Evolutionary conservation across 2,113 vertebrate genomes (phyloP).

Genomic region (Gallinago paraguaiae): DNA sequence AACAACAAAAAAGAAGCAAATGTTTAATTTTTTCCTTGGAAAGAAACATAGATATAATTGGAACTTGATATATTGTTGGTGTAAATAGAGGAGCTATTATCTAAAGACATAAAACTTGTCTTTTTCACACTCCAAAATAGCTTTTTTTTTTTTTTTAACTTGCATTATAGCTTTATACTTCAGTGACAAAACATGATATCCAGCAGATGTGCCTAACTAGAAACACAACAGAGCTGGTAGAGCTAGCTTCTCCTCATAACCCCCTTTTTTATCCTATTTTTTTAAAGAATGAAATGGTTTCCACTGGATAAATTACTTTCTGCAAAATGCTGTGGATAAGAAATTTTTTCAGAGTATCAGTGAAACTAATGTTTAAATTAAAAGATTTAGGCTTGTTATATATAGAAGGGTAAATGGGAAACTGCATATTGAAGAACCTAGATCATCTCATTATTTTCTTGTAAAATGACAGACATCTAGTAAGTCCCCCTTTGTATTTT

Average conservation of each 20-base stretch:
- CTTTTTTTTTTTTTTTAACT: neutral
- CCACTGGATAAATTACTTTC: neutral
- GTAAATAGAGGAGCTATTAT: neutral
- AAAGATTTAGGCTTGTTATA: neutral
- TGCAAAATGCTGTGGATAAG: neutral
- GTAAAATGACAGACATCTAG: neutral
- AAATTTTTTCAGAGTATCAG: neutral
- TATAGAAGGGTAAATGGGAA: neutral
- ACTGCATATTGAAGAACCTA: neutral
- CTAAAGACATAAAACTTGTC: neutral
- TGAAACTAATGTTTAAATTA: neutral
- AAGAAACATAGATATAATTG: neutral
- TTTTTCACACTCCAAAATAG: neutral
- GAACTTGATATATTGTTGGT: neutral
- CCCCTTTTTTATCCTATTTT: neutral
- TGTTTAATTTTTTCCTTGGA: neutral
- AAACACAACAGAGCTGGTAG: neutral
- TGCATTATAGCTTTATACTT: neutral
- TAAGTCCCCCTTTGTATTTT: neutral
- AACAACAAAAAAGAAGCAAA: neutral
- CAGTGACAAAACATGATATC: neutral
- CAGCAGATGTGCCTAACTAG: neutral
- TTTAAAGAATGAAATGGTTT: neutral
- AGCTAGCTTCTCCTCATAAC: neutral
- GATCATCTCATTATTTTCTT: neutral